Percentiles rank a stretch among this genome's conserved stretches.
These are phyloP conservation scores for Babyrousa celebensis DNA, from an alignment of 2,797 vertebrate species.

Conservation along the genomic window DNA sequence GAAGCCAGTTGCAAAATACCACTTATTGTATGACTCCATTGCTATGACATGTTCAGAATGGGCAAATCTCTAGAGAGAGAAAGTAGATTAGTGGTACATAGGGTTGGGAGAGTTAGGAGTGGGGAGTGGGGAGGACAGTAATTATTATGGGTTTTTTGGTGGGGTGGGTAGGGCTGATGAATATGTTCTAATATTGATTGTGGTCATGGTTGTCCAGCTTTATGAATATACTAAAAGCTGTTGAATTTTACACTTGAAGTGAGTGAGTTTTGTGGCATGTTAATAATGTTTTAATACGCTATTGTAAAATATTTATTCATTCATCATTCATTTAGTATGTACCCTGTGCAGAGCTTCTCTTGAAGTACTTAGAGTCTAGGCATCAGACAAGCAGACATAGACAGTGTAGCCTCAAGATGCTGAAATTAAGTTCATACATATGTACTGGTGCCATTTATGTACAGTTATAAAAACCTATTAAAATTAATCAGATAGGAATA, in stretches of 20 bases:
- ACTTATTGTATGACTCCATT: too few relatives aligned
- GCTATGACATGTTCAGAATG: too few relatives aligned
- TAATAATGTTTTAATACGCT: not conserved
- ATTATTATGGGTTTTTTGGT: not conserved
- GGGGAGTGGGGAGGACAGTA: not conserved
- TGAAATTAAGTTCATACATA: slow-evolving; percentile 33
- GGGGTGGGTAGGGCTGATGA: not conserved
- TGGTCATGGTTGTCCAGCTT: not conserved
- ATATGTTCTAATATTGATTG: not conserved
- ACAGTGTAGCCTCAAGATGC: not conserved
- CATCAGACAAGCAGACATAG: not conserved
- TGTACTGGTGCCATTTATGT: not conserved
- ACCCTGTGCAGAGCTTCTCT: not conserved
- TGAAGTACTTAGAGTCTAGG: not conserved
- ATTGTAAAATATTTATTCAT: too few relatives aligned
- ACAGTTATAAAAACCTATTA: not conserved
- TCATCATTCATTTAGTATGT: not conserved
- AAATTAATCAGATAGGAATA: not conserved
- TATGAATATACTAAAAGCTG: too few relatives aligned
- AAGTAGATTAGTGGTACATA: not conserved
- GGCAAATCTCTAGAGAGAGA: too few relatives aligned
- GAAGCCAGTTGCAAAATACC: too few relatives aligned
- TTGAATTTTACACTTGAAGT: slow-evolving; percentile 7
- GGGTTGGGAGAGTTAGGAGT: not conserved
- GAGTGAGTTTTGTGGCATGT: not conserved